These are phyloP conservation scores for Chaetorhynchus papuensis DNA, from an alignment of 2,113 vertebrate species.

Conservation along the genomic window DNA sequence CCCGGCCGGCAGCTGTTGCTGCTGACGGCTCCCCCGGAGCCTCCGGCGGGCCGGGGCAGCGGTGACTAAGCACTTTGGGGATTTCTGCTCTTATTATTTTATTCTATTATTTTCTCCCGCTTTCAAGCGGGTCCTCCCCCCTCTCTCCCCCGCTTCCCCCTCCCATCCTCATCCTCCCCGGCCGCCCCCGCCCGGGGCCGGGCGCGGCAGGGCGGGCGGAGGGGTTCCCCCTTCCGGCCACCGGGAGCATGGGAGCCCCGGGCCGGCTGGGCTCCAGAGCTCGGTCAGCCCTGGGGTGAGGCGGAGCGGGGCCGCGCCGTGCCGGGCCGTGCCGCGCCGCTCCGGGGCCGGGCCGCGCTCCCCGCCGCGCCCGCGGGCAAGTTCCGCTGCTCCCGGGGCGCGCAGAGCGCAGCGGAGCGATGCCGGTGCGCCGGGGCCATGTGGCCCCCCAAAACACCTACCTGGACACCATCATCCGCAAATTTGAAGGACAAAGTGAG, in stretches of 20 bases:
- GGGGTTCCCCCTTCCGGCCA: constrained; percentile 1
- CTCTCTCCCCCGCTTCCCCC: not conserved
- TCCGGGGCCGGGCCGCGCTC: not conserved
- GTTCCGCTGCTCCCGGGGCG: not conserved
- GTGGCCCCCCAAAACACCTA: constrained; percentile 14
- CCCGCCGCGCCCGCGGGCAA: not conserved
- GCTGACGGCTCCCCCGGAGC: not conserved
- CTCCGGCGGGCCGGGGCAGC: constrained; percentile 26
- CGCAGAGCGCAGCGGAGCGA: not conserved
- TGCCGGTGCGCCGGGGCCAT: constrained; percentile 19
- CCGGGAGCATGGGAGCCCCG: not conserved
- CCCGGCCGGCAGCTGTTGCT: not conserved
- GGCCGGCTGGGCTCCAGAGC: not conserved
- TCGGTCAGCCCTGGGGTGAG: not conserved
- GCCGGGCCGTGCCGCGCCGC: not conserved
- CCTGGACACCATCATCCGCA: constrained; percentile 24
- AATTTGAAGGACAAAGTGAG: constrained; percentile 27
- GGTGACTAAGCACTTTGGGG: constrained; percentile 35
- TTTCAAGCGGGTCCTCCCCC: not conserved
- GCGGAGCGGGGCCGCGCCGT: not conserved
- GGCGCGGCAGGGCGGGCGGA: not conserved
- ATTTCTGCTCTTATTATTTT: not conserved
- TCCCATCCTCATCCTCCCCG: not conserved
- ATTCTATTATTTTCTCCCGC: not conserved
- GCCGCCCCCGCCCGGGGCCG: constrained; percentile 9